Evolutionary conservation across 2,113 vertebrate species (phyloP).

Genomic region (Chitala chitala): DNA sequence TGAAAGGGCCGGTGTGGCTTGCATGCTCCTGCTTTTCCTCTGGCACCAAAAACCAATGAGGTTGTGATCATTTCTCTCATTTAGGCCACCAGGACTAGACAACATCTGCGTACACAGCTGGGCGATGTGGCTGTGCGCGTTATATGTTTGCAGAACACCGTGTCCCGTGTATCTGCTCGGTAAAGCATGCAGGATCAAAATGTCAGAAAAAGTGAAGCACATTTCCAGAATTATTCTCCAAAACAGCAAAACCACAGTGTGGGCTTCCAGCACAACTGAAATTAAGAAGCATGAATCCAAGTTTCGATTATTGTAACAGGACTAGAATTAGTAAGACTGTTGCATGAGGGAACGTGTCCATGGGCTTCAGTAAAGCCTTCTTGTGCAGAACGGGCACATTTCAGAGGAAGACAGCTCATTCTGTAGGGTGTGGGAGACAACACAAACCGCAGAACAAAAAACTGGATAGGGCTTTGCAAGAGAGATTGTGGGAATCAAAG

Average conservation of each 20-base stretch:
- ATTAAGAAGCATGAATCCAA: too few species aligned
- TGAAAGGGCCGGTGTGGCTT: not conserved
- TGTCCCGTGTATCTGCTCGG: too few species aligned
- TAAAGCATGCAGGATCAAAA: not conserved
- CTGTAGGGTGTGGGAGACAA: not conserved
- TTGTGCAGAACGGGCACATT: not conserved
- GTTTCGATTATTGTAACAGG: too few species aligned
- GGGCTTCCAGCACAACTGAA: too few species aligned
- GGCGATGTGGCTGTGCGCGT: not conserved
- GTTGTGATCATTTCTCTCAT: not conserved
- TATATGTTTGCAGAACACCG: too few species aligned
- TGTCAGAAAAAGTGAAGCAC: not conserved
- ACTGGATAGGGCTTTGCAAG: not conserved
- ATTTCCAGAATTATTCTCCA: too few species aligned
- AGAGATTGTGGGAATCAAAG: not conserved
- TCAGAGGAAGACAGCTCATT: not conserved
- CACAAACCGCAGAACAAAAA: not conserved
- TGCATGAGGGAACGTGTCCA: not conserved
- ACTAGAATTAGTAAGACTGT: too few species aligned
- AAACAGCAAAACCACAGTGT: too few species aligned
- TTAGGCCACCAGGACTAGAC: not conserved
- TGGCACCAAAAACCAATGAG: not conserved
- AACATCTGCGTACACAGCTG: not conserved
- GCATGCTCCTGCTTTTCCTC: not conserved
- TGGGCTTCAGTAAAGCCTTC: not conserved